phyloP scores from a whole-genome alignment of 2,797 vertebrate species.

The Otolemur crassicaudatus region DNA sequence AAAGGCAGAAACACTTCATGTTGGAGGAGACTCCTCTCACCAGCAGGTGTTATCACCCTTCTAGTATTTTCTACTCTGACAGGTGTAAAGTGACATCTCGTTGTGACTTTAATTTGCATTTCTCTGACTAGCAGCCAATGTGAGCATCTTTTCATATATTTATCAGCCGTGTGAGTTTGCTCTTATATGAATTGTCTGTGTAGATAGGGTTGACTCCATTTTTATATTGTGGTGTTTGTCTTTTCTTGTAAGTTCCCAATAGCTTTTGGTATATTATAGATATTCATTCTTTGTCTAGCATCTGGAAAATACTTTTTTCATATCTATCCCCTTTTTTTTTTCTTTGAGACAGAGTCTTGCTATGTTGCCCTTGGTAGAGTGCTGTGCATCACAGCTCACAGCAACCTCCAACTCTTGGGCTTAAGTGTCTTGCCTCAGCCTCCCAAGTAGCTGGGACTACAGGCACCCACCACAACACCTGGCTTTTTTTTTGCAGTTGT shows the following conservation, averaged over 20 bases:
- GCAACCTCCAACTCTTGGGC: no score
- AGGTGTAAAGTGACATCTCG: not conserved
- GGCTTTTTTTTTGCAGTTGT: no score
- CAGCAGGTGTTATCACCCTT: not conserved
- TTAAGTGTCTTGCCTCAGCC: no score
- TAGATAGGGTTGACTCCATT: not conserved
- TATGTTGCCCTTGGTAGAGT: no score
- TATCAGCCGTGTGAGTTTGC: not conserved
- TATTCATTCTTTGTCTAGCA: not conserved
- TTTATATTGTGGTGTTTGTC: not conserved
- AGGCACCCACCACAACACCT: no score
- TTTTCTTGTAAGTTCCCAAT: constrained; percentile 32
- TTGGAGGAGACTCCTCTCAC: not conserved
- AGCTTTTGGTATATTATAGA: not conserved
- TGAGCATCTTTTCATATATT: not conserved
- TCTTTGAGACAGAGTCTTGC: no score
- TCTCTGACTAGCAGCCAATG: not conserved
- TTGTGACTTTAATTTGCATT: not conserved
- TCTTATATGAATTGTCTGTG: not conserved
- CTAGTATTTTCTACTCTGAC: not conserved
- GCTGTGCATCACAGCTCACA: no score
- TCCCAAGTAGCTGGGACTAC: no score
- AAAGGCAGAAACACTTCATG: not conserved
- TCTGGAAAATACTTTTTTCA: not conserved
- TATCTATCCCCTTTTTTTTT: not conserved